A percentile compares a stretch with the other conserved stretches of the same genome.
phyloP scores from a whole-genome alignment of 2,113 vertebrate species.

The Prunella fulvescens region DNA sequence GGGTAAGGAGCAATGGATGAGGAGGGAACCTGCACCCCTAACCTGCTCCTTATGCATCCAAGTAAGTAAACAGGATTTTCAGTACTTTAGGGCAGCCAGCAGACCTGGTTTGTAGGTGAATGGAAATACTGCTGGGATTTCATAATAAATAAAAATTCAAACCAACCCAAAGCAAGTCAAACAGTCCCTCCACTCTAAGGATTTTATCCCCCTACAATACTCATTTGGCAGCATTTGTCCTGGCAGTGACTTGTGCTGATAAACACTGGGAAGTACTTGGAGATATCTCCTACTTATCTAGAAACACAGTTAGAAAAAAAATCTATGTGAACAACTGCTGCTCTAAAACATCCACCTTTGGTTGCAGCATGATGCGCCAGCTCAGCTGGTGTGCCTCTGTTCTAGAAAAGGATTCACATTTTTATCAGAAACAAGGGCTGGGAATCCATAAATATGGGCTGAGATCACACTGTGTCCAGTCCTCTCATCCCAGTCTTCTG shows the following conservation, averaged over 20 bases:
- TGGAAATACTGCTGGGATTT: not conserved
- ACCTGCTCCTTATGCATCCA: not conserved
- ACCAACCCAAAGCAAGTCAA: not conserved
- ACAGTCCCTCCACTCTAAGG: not conserved
- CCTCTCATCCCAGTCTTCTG: not conserved
- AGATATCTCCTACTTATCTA: not conserved
- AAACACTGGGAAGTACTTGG: not conserved
- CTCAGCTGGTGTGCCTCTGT: not conserved
- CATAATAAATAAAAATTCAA: not conserved
- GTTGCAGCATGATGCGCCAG: not conserved
- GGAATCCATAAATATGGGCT: not conserved
- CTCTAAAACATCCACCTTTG: not conserved
- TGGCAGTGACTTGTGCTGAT: not conserved
- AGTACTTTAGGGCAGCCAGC: not conserved
- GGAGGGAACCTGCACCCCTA: not conserved
- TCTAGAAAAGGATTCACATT: not conserved
- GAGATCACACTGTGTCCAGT: fast-evolving
- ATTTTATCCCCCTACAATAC: not conserved
- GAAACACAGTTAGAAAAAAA: not conserved
- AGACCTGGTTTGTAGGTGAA: not conserved
- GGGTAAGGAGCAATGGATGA: not conserved
- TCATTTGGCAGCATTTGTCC: not conserved
- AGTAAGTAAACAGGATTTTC: not conserved
- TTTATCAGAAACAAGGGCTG: not conserved
- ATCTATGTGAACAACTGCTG: not conserved